Evolutionary conservation across 2,888 invertebrate genomes (phyloP).

Genomic region (Ditylenchus weischeri): DNA sequence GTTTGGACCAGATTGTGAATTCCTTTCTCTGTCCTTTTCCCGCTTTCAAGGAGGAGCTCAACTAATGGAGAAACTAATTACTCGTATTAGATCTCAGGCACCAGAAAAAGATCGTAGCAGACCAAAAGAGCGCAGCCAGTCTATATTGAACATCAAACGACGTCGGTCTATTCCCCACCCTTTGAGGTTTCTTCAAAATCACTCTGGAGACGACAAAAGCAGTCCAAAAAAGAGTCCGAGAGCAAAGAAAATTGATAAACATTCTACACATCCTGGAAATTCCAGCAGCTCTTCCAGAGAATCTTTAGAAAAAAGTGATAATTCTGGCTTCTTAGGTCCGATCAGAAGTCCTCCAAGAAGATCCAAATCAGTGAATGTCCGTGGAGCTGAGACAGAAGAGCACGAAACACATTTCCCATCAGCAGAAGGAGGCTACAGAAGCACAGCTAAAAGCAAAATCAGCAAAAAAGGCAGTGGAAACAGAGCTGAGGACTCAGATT

Average conservation of each 20-base stretch:
- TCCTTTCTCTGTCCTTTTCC: conserved; percentile 23
- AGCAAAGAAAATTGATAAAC: not conserved
- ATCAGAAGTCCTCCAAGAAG: conserved; percentile 2
- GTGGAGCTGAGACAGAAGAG: not conserved
- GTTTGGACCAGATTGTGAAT: conserved; percentile 30
- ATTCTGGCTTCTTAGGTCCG: not conserved
- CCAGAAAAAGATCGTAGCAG: not conserved
- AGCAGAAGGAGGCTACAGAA: no score
- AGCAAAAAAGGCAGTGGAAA: no score
- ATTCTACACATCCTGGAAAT: no score
- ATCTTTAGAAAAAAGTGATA: not conserved
- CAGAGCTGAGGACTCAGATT: no score
- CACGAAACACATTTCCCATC: not conserved
- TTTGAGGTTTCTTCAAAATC: not conserved
- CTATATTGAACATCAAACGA: not conserved
- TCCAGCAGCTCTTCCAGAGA: conserved; percentile 1
- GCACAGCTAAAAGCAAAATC: no score
- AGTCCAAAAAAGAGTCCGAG: conserved; percentile 1
- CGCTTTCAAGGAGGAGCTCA: not conserved
- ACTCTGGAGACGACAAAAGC: not conserved
- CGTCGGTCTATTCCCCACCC: conserved; percentile 10
- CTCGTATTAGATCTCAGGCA: not conserved
- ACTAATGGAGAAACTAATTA: not conserved
- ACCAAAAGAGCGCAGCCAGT: not conserved
- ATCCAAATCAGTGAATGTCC: not conserved